Evolutionary conservation across 2,113 vertebrate species (phyloP).

Genomic region (Malaclemys terrapin): DNA sequence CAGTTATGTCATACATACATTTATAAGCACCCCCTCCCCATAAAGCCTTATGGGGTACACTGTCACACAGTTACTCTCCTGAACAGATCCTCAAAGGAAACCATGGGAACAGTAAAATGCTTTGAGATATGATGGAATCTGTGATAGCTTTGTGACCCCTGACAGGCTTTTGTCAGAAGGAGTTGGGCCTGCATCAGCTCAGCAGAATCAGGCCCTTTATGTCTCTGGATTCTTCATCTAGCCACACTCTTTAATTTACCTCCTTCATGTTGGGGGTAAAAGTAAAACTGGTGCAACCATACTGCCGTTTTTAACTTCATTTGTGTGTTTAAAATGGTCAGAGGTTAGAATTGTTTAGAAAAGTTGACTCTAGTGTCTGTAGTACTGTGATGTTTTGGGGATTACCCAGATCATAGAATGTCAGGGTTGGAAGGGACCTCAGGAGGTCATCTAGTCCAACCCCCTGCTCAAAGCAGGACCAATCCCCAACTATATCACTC

Average conservation of each 20-base stretch:
- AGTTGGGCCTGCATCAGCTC: background rate
- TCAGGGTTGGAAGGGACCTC: too few species aligned
- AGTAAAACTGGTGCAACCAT: background rate
- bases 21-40: too few species aligned
- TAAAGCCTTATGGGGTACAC: too few species aligned
- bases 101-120: background rate
- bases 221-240: background rate
- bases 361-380: background rate
- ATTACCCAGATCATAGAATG: background rate
- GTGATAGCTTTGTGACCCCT: background rate
- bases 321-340: background rate
- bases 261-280: background rate
- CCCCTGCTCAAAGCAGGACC: too few species aligned
- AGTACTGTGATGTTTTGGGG: background rate
- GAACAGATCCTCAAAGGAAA: rapidly evolving
- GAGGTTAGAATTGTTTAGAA: background rate
- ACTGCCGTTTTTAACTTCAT: background rate
- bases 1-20: too few species aligned
- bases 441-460: too few species aligned
- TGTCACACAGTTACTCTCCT: background rate
- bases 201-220: rapidly evolving
- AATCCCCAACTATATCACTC: too few species aligned
- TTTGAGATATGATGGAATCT: background rate
- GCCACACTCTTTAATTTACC: background rate
- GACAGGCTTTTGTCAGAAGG: background rate